Conservation (phyloP, 2,113 vertebrate genomes). For the Onychostoma macrolepis region DNA sequence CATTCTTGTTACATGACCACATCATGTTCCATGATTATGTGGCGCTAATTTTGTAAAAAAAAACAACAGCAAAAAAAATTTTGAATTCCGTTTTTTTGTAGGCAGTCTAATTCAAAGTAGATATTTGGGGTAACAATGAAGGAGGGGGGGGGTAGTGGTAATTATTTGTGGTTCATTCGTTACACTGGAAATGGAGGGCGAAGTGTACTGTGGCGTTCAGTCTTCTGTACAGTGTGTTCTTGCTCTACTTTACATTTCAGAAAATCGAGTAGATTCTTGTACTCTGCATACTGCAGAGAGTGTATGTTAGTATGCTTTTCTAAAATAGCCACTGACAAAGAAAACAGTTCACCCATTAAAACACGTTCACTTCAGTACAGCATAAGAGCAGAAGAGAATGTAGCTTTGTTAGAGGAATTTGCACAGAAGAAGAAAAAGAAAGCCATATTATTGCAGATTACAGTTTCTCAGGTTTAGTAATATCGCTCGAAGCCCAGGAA, state of each 20-base stretch:
- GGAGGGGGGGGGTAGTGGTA: background rate
- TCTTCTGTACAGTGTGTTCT: background rate
- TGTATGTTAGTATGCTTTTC: background rate
- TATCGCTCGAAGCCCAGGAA: conserved; percentile 58
- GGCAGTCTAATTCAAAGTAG: background rate
- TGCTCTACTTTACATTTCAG: background rate
- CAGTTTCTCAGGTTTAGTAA: conserved; percentile 61
- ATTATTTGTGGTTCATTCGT: background rate
- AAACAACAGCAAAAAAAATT: too few species aligned
- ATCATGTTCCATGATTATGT: background rate
- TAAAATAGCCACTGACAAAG: background rate
- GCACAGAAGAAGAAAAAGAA: conserved; percentile 32
- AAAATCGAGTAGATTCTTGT: background rate
- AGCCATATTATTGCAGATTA: conserved; percentile 65
- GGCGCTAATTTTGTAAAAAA: background rate
- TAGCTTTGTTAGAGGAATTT: background rate
- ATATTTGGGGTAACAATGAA: background rate
- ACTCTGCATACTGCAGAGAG: background rate
- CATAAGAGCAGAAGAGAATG: background rate
- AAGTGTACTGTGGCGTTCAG: background rate
- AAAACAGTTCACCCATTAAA: background rate
- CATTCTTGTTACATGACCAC: background rate
- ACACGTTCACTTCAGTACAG: background rate
- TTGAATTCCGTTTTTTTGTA: background rate
- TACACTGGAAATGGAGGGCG: background rate